Evolutionary conservation across 2,797 vertebrate species (phyloP).

Genomic region (Sorex maritimensis): DNA sequence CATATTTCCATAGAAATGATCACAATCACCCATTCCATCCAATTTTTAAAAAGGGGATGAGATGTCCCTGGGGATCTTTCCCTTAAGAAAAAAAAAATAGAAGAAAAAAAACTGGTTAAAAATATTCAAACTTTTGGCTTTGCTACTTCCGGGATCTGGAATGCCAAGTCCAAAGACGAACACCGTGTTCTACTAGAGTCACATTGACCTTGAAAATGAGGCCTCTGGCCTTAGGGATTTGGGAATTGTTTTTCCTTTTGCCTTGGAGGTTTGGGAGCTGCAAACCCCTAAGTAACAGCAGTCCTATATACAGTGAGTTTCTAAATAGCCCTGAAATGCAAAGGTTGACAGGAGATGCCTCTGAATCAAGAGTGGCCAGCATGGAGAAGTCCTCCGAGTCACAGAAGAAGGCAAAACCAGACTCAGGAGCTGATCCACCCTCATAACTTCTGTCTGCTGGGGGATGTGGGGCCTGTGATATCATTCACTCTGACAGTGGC

Average conservation of each 20-base stretch:
- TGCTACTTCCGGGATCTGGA: neutral
- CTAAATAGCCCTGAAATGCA: neutral
- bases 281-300: neutral
- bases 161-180: neutral
- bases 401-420: neutral
- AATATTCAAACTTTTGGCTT: constrained; percentile 6
- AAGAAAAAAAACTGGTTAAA: constrained; percentile 15
- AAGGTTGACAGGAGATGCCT: neutral
- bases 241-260: neutral
- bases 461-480: neutral
- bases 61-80: neutral
- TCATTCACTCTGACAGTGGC: constrained; percentile 67
- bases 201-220: neutral
- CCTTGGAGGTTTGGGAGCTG: neutral
- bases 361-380: neutral
- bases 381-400: neutral
- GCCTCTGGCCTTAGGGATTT: neutral
- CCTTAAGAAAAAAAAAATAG: neutral
- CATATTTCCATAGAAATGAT: neutral
- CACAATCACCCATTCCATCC: neutral
- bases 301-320: neutral
- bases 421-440: neutral
- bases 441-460: neutral
- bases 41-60: neutral
- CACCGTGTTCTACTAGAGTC: neutral